Evolutionary conservation across 2,113 vertebrate species (phyloP), one percentile per base, ranked within the genome.

Genomic region (Synodontis membranacea): DNA sequence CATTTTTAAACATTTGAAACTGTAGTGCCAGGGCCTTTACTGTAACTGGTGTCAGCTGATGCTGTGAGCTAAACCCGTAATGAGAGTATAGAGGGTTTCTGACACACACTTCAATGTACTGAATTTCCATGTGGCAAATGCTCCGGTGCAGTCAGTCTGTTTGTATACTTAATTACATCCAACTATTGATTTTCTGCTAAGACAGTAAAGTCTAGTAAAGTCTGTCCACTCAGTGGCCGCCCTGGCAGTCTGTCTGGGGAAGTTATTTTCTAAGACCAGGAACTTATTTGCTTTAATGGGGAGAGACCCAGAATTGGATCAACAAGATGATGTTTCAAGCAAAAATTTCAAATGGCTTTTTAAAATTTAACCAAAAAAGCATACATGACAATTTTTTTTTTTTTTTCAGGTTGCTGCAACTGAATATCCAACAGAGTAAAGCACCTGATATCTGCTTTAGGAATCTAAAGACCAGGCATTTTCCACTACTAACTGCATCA

Each of bases 101-200:
- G 72, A 78, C 44, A 50, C 46, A 78, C n/a, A 31, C 28, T 19
- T 34, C 14, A 52, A 34, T 78, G 46, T 78, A 78, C 10, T 46
- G 37, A n/a, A 15, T n/a, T 34, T 44, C 62, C 75, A 80, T 7
- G 39, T 74, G 42, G 23, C 5, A 66, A 84, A 31, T 37, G 44
- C 68, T 70, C 85, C 74, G 64, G 81, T 80, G 84, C 88, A 86
- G 46, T 34, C 74, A 58, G 14, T 25, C 82, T 46, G n/a, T 46
- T 74, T 60, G 56, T 52, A 82, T 58, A 82, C 78, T 86, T 88
- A 60, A 78, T 88, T 88, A 78, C 14, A 25, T 54, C 46, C 52
- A 82, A 79, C 56, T 60, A 85, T 34, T 80, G 62, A 88, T 83
- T 74, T 86, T 83, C 42, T 31, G 48, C 48, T 54, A 76, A 50